A percentile compares a stretch with the other conserved stretches of the same genome.
These are phyloP conservation scores for Stomatorhinus ivindoensis DNA, from an alignment of 2,113 vertebrate species.

Conservation along the genomic window DNA sequence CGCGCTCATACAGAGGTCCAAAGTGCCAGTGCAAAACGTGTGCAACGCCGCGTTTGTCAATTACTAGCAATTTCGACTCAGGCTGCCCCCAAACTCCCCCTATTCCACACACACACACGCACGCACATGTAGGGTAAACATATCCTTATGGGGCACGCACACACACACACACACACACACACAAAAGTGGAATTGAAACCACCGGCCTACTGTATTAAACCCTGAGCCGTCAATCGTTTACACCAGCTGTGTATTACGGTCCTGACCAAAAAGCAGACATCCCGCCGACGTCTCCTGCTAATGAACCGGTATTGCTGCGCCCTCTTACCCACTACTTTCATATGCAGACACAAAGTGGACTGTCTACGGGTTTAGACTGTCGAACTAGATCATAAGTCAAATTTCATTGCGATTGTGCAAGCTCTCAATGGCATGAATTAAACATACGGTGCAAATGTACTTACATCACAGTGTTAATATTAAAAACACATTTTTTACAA, in stretches of 20 bases:
- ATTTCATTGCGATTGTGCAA: not conserved
- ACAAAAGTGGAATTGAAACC: not conserved
- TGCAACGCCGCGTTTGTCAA: not conserved
- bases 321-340: not conserved
- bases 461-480: not conserved
- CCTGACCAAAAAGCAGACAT: not conserved
- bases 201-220: not conserved
- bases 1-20: not conserved
- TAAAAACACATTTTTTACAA: not conserved
- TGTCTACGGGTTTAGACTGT: not conserved
- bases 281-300: not conserved
- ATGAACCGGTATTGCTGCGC: not conserved
- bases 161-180: not conserved
- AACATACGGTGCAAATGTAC: not conserved
- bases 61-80: not conserved
- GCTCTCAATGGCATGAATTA: no score
- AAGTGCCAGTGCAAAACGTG: not conserved
- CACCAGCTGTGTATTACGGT: not conserved
- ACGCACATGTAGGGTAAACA: no score
- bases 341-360: not conserved
- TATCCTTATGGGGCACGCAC: no score
- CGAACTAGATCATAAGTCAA: not conserved
- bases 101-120: not conserved
- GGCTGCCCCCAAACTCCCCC: not conserved
- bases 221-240: not conserved